A percentile compares a stretch with the other conserved stretches of the same genome.
Evolutionary conservation across 2,797 vertebrate genomes (phyloP).

Genomic region (Tiaroga cobitis): DNA sequence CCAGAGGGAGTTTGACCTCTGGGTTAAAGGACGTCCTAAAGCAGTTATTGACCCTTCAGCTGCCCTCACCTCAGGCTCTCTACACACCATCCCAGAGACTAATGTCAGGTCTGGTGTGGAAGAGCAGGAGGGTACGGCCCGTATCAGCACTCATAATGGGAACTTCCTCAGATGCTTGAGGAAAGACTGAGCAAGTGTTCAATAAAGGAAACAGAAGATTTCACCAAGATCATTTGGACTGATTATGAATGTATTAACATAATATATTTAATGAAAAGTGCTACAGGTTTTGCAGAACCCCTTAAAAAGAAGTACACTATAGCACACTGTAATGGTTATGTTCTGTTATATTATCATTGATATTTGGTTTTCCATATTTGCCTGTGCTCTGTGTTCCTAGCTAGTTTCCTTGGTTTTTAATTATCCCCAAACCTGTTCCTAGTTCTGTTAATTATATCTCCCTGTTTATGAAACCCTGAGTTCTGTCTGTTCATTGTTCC

Average conservation of each 20-base stretch:
- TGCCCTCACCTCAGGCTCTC: conserved; percentile 1
- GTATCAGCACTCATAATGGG: conserved; percentile 66
- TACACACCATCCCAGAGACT: conserved; percentile 46
- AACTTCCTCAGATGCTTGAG: conserved; percentile 39
- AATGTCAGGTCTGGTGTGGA: conserved; percentile 67
- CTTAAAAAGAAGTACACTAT: background rate
- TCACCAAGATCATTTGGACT: background rate
- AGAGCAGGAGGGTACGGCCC: conserved; percentile 52
- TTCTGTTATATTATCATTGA: background rate
- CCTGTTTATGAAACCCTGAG: background rate
- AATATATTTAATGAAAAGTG: background rate
- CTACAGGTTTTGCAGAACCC: background rate
- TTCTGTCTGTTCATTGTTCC: background rate
- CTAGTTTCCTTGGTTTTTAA: background rate
- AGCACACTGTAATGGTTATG: background rate
- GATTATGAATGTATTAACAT: background rate
- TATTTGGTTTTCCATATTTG: background rate
- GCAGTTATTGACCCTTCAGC: conserved; percentile 66
- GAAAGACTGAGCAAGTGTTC: background rate
- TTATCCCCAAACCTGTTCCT: background rate
- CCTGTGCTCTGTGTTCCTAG: background rate
- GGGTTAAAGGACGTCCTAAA: conserved; percentile 66
- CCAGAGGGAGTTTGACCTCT: conserved; percentile 69
- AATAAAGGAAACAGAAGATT: background rate
- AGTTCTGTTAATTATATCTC: background rate